These are phyloP conservation scores for Micoletzkya japonica DNA, from an alignment of 2,888 invertebrate species.

Conservation along the genomic window DNA sequence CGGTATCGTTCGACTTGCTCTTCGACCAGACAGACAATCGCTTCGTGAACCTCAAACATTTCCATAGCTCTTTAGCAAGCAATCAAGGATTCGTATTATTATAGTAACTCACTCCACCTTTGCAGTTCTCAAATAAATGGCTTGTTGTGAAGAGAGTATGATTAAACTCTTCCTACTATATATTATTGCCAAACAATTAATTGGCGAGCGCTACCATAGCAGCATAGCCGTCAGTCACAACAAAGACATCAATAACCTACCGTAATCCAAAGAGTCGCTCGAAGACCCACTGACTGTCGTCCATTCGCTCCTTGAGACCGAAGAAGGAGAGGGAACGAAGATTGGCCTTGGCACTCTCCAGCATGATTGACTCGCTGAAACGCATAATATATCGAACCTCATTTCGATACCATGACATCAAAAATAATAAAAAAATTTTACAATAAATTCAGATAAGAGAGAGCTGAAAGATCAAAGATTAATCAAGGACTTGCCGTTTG, in stretches of 20 bases:
- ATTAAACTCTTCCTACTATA: too few species aligned
- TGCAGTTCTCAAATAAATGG: not conserved
- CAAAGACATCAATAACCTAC: conserved; percentile 36
- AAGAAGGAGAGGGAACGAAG: conserved; percentile 90
- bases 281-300: conserved; percentile 73
- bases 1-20: conserved; percentile 82
- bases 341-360: conserved; percentile 93
- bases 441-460: not conserved
- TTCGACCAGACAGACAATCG: conserved; percentile 56
- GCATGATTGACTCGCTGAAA: conserved; percentile 76
- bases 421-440: not conserved
- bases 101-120: not conserved
- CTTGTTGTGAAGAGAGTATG: too few species aligned
- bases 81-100: not conserved
- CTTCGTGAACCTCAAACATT: conserved; percentile 66
- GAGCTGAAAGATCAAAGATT: conserved; percentile 21
- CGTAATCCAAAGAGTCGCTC: conserved; percentile 87
- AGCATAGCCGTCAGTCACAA: too few species aligned
- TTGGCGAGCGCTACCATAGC: too few species aligned
- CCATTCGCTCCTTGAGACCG: conserved; percentile 92
- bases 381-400: too few species aligned
- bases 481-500: conserved; percentile 28
- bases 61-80: too few species aligned
- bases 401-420: not conserved
- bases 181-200: too few species aligned